phyloP scores from a whole-genome alignment of 92 coral and sea anemone species.

The Blastomussa wellsi region DNA sequence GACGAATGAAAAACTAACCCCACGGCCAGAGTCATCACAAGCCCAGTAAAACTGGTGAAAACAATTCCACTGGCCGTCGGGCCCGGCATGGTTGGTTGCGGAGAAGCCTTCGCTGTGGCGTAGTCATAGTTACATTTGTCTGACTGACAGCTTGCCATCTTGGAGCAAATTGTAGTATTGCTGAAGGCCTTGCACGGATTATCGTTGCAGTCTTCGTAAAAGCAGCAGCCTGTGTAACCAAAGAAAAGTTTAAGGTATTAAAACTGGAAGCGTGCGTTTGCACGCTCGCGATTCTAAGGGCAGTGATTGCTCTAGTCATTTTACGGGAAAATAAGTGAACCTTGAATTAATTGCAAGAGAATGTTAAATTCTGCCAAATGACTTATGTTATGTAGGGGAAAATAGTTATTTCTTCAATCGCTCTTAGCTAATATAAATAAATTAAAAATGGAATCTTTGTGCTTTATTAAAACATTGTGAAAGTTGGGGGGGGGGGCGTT shows the following conservation, averaged over 20 bases:
- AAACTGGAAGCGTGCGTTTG: too few species aligned
- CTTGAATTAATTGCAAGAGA: too few species aligned
- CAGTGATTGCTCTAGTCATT: too few species aligned
- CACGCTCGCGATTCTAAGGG: too few species aligned
- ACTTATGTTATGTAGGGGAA: too few species aligned
- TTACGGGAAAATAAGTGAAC: too few species aligned
- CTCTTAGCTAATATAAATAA: too few species aligned
- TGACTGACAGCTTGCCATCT: conserved; percentile 48
- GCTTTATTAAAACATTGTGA: too few species aligned
- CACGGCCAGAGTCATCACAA: background rate
- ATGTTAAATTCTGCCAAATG: too few species aligned
- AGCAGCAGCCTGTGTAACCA: conserved; percentile 28
- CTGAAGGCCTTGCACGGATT: conserved; percentile 18
- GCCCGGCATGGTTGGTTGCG: conserved; percentile 20
- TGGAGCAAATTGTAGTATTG: conserved; percentile 19
- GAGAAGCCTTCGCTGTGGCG: conserved; percentile 19
- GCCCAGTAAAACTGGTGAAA: background rate
- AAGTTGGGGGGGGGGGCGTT: too few species aligned
- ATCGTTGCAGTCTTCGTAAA: conserved; percentile 31
- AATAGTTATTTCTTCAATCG: too few species aligned
- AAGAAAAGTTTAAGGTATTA: background rate
- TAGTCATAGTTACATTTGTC: conserved; percentile 40
- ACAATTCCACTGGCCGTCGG: conserved; percentile 10
- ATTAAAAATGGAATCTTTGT: too few species aligned
- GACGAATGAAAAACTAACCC: background rate